Conservation (phyloP, 2,113 vertebrate genomes). For the Natator depressus region DNA sequence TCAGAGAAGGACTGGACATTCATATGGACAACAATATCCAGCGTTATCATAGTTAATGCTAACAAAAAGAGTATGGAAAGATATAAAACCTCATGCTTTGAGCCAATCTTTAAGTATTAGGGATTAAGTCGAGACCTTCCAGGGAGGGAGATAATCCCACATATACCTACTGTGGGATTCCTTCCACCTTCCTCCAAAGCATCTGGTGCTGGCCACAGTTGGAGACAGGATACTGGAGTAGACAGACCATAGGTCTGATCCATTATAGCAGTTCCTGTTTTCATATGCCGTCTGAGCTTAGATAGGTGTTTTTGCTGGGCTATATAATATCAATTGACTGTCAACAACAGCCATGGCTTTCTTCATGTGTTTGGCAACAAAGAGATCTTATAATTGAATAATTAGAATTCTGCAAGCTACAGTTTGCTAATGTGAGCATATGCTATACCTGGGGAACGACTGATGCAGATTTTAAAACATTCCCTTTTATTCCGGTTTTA, state of each 20-base stretch:
- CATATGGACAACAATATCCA: not conserved
- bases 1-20: not conserved
- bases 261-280: not conserved
- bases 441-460: not conserved
- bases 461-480: constrained; percentile 1
- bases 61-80: constrained; percentile 14
- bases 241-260: not conserved
- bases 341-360: not conserved
- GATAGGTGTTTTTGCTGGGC: not conserved
- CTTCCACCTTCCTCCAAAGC: not conserved
- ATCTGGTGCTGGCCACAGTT: not conserved
- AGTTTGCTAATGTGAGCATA: not conserved
- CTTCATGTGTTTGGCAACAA: not conserved
- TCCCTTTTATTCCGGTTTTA: not conserved
- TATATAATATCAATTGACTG: constrained; percentile 3
- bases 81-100: not conserved
- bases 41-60: not conserved
- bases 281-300: not conserved
- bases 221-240: not conserved
- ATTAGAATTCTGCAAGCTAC: not conserved
- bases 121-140: not conserved
- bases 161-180: not conserved
- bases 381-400: constrained; percentile 16
- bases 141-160: not conserved
- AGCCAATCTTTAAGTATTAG: not conserved